These are phyloP conservation scores for Scaptomyza flava DNA, from an alignment of 2,888 invertebrate species.

Conservation along the genomic window DNA sequence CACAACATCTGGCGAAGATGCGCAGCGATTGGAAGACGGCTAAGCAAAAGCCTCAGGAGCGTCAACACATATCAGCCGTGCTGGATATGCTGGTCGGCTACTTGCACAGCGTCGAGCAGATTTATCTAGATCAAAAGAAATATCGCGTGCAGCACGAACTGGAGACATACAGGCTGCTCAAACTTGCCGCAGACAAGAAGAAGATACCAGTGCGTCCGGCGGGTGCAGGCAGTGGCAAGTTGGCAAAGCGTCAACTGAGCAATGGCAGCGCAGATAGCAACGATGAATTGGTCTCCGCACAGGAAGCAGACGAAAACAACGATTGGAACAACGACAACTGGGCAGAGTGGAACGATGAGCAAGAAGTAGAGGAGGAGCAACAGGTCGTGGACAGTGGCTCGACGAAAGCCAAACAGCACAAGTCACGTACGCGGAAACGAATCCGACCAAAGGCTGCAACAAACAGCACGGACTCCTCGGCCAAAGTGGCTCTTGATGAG, in stretches of 20 bases:
- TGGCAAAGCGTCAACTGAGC: slow-evolving; percentile 32
- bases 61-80: slow-evolving; percentile 91
- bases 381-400: slow-evolving; percentile 4
- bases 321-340: slow-evolving; percentile 68
- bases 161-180: slow-evolving; percentile 92
- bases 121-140: slow-evolving; percentile 95
- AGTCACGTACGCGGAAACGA: slow-evolving; percentile 55
- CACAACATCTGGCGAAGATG: slow-evolving; percentile 90
- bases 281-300: slow-evolving; percentile 3
- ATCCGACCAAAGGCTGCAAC: slow-evolving; percentile 28
- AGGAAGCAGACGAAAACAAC: slow-evolving; percentile 34
- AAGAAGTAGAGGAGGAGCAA: slow-evolving; percentile 9
- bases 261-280: slow-evolving; percentile 57
- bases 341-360: slow-evolving; percentile 58
- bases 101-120: slow-evolving; percentile 93
- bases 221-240: slow-evolving; percentile 56
- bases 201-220: slow-evolving; percentile 81
- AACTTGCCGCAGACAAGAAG: slow-evolving; percentile 86
- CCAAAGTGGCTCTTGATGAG: slow-evolving; percentile 82
- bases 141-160: slow-evolving; percentile 93
- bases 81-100: slow-evolving; percentile 91
- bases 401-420: slow-evolving; percentile 27
- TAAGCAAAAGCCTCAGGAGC: slow-evolving; percentile 87
- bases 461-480: slow-evolving; percentile 55
- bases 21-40: slow-evolving; percentile 87